Conservation (phyloP, 2,113 vertebrate genomes). For the Gambusia holbrooki region DNA sequence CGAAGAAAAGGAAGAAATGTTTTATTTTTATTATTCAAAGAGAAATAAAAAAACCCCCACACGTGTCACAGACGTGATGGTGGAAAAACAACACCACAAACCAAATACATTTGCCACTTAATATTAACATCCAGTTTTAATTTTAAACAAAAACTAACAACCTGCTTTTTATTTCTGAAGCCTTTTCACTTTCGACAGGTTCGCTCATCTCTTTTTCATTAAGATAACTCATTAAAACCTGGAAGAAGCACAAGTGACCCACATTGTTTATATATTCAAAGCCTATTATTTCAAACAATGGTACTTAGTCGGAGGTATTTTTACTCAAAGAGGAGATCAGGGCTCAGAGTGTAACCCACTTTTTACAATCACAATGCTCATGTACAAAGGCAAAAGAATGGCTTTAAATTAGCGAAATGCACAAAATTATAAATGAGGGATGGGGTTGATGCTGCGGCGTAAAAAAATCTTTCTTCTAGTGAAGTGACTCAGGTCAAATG, state of each 20-base stretch:
- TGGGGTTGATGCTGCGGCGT: slow-evolving; percentile 7
- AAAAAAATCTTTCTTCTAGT: neutral
- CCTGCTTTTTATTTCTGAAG: slow-evolving; percentile 12
- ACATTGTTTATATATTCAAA: slow-evolving; percentile 50
- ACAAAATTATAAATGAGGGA: slow-evolving; percentile 34
- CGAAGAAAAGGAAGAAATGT: too few relatives aligned
- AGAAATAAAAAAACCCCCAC: neutral
- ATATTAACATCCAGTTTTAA: slow-evolving; percentile 13
- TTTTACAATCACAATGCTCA: slow-evolving; percentile 5
- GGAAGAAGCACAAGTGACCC: slow-evolving; percentile 15
- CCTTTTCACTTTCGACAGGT: slow-evolving; percentile 23
- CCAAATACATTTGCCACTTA: neutral
- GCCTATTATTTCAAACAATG: slow-evolving; percentile 44
- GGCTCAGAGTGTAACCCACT: slow-evolving; percentile 26
- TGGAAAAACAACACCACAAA: neutral
- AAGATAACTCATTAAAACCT: slow-evolving; percentile 30
- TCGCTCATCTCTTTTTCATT: slow-evolving; percentile 11
- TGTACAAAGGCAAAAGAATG: slow-evolving; percentile 14
- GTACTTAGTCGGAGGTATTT: slow-evolving; percentile 54
- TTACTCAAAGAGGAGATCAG: slow-evolving; percentile 31
- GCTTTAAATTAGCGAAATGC: neutral
- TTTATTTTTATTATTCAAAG: neutral
- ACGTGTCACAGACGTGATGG: neutral
- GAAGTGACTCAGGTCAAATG: neutral
- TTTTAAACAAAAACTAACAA: slow-evolving; percentile 27